Evolutionary conservation across 23 tunicate genomes (phyloP).

Genomic region (Oikopleura dioica): DNA sequence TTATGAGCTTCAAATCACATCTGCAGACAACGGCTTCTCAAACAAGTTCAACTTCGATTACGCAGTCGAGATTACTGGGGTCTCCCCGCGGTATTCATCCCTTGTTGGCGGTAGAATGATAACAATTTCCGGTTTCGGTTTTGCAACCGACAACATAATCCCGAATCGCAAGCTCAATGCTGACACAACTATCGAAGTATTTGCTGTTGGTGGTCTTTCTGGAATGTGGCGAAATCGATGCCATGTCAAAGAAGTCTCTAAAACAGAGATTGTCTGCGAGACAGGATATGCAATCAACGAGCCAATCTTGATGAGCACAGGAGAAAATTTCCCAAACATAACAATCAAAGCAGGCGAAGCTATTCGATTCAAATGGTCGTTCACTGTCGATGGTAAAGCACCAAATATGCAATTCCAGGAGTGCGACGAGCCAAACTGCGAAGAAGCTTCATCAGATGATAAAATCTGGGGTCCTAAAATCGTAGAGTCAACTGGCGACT

Average conservation of each 20-base stretch:
- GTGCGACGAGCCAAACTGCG: neutral
- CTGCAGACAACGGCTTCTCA: neutral
- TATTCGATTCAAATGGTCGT: neutral
- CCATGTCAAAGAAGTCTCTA: neutral
- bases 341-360: neutral
- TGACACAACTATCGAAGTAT: neutral
- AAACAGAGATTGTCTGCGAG: neutral
- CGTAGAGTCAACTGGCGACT: neutral
- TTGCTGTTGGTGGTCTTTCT: no score
- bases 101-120: neutral
- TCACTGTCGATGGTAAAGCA: neutral
- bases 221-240: neutral
- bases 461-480: neutral
- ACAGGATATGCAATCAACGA: neutral
- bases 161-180: neutral
- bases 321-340: neutral
- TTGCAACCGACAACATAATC: neutral
- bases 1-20: neutral
- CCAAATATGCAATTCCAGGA: conserved; percentile 4
- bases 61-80: neutral
- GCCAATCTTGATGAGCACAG: neutral
- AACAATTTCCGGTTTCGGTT: conserved; percentile 2
- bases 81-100: neutral
- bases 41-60: neutral
- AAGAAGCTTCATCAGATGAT: neutral